Evolutionary conservation across 2,113 vertebrate genomes (phyloP).

Genomic region (Antigone vipio): DNA sequence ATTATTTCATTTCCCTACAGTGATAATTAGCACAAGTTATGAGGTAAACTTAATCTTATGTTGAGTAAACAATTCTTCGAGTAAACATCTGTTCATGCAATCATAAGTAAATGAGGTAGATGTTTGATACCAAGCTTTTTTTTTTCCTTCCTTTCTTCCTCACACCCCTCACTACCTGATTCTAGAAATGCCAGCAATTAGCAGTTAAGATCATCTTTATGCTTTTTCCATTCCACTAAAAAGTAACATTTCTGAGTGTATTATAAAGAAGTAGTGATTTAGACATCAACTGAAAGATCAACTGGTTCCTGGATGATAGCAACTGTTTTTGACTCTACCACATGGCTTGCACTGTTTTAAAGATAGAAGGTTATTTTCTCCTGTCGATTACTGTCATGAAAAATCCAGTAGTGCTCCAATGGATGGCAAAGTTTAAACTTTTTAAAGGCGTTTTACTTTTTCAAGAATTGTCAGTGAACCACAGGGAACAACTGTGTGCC

Average conservation of each 20-base stretch:
- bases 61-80: not conserved
- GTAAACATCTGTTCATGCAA: not conserved
- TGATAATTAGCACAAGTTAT: not conserved
- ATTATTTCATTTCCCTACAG: not conserved
- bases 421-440: not conserved
- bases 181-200: not conserved
- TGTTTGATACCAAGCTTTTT: not conserved
- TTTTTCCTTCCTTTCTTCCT: not conserved
- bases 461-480: not conserved
- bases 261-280: not conserved
- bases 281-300: not conserved
- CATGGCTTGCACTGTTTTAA: not conserved
- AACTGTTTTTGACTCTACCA: not conserved
- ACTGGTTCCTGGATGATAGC: not conserved
- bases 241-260: not conserved
- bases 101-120: not conserved
- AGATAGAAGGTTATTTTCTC: not conserved
- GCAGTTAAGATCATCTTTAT: not conserved
- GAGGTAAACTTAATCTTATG: not conserved
- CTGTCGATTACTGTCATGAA: not conserved
- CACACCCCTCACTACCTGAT: not conserved
- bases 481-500: not conserved
- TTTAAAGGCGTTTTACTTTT: not conserved
- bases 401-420: not conserved
- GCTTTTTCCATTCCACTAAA: not conserved